A percentile compares a stretch with the other conserved stretches of the same genome.
phyloP scores from a whole-genome alignment of 1,140 invertebrate genomes.

The Brachionus koreanus region DNA sequence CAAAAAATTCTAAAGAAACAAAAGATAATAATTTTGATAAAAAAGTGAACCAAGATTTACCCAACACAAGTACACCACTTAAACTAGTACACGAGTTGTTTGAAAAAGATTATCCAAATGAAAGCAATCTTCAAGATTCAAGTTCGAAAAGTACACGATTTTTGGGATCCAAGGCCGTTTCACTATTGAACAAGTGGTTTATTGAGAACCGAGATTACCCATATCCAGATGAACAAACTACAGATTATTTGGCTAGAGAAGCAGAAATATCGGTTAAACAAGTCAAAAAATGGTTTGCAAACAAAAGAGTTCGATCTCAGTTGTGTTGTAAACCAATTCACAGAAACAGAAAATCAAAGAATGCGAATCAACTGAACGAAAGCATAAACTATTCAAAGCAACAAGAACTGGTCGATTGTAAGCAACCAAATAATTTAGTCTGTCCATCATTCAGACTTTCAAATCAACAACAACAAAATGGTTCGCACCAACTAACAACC shows the following conservation, averaged over 20 bases:
- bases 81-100: neutral
- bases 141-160: neutral
- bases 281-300: slow-evolving; percentile 46
- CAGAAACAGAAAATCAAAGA: slow-evolving; percentile 30
- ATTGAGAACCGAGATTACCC: slow-evolving; percentile 39
- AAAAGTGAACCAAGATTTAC: neutral
- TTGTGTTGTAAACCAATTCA: slow-evolving; percentile 38
- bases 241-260: slow-evolving; percentile 29
- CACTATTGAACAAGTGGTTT: slow-evolving; percentile 34
- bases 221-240: slow-evolving; percentile 42
- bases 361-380: neutral
- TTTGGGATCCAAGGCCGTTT: slow-evolving; percentile 1
- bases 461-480: neutral
- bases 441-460: neutral
- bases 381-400: neutral
- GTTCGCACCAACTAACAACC: neutral
- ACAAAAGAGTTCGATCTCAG: slow-evolving; percentile 42
- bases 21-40: neutral
- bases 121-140: neutral
- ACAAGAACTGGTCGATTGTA: neutral
- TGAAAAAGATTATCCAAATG: neutral
- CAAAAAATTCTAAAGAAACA: neutral
- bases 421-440: neutral
- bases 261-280: slow-evolving; percentile 42
- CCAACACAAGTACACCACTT: neutral